These are phyloP conservation scores for Planiliza haematocheilus DNA, from an alignment of 2,113 vertebrate genomes.

Conservation along the genomic window DNA sequence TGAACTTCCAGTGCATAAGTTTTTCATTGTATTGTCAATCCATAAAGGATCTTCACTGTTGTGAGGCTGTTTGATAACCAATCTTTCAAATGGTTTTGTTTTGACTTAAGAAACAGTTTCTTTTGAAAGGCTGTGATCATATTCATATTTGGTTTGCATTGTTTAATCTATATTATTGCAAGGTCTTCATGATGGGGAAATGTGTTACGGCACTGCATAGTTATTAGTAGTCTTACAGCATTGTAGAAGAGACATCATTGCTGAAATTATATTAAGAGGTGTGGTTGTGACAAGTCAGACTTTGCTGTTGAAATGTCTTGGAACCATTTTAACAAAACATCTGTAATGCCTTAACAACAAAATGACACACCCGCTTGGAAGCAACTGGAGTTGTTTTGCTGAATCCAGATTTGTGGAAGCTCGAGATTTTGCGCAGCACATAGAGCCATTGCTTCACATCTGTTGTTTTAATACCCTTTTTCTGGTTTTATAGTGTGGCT, in stretches of 20 bases:
- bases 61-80: too few relatives aligned
- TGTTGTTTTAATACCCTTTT: not conserved
- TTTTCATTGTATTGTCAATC: not conserved
- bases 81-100: too few relatives aligned
- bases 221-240: not conserved
- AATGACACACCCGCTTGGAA: constrained; percentile 9
- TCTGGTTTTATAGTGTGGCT: not conserved
- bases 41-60: too few relatives aligned
- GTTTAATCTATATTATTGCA: not conserved
- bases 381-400: not conserved
- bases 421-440: constrained; percentile 1
- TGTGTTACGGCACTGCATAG: not conserved
- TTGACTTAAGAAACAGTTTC: too few relatives aligned
- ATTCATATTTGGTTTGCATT: not conserved
- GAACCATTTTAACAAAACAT: constrained; percentile 26
- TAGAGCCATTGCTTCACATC: not conserved
- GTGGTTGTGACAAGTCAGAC: not conserved
- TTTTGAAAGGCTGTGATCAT: not conserved
- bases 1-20: not conserved
- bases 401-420: not conserved
- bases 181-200: not conserved
- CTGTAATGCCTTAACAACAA: constrained; percentile 14
- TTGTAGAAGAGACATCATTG: not conserved
- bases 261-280: not conserved
- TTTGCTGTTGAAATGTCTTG: not conserved